phyloP scores from a whole-genome alignment of 2,113 vertebrate species.

The Otus sunia region DNA sequence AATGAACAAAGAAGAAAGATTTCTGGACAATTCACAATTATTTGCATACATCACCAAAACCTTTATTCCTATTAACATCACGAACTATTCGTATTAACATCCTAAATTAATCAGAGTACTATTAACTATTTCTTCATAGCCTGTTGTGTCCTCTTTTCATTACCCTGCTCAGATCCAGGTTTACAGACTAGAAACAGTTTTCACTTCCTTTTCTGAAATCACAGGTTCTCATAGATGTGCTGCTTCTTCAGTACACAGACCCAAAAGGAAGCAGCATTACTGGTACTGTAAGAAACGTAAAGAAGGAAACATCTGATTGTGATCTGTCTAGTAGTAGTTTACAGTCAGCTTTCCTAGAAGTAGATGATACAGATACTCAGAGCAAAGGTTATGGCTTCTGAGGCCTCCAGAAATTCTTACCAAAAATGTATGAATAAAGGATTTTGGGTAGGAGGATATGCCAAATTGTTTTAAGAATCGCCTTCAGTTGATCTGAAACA shows the following conservation, averaged over 20 bases:
- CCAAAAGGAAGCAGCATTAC: neutral
- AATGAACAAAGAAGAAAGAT: neutral
- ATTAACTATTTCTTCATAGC: neutral
- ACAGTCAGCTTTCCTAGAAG: neutral
- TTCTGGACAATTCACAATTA: neutral
- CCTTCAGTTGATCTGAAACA: neutral
- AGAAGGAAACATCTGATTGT: neutral
- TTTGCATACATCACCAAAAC: neutral
- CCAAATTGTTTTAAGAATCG: neutral
- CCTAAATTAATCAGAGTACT: neutral
- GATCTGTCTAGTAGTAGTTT: neutral
- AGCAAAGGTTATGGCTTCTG: neutral
- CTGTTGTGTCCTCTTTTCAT: neutral
- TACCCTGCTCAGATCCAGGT: neutral
- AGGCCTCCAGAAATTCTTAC: neutral
- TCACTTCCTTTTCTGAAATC: neutral
- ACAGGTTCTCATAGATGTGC: neutral
- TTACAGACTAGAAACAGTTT: neutral
- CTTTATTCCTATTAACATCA: neutral
- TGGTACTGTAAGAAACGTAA: neutral
- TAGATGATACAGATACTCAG: neutral
- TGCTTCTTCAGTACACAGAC: neutral
- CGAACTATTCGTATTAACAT: neutral
- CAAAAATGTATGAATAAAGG: neutral
- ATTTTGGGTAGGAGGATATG: neutral